phyloP scores from a whole-genome alignment of 2,113 vertebrate species.

The Dasypus novemcinctus region DNA sequence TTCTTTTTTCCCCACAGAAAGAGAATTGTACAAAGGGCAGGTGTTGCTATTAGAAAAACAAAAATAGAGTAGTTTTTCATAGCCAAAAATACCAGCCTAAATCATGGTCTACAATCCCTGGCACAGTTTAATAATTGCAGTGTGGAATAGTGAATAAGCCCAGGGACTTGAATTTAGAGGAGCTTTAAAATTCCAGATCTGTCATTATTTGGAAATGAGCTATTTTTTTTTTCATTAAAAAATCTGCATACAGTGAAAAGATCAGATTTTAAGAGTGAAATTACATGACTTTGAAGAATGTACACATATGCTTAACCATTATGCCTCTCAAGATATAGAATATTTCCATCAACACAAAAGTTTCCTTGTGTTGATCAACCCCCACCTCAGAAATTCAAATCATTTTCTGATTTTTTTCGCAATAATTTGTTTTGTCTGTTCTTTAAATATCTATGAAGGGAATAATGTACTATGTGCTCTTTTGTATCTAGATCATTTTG shows the following conservation, averaged over 20 bases:
- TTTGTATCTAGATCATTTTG: background rate
- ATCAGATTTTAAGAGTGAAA: background rate
- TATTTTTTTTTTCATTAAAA: background rate
- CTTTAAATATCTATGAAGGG: background rate
- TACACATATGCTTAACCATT: background rate
- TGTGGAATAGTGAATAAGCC: background rate
- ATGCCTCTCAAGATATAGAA: background rate
- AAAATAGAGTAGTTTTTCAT: conserved; percentile 25
- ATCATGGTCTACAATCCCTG: background rate
- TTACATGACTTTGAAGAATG: background rate
- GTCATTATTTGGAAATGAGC: background rate
- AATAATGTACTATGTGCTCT: background rate
- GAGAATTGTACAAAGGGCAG: conserved; percentile 13
- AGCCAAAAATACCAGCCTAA: background rate
- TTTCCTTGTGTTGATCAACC: background rate
- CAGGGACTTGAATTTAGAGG: background rate
- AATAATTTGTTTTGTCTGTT: background rate
- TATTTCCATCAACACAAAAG: background rate
- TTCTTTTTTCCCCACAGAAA: background rate
- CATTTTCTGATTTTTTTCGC: background rate
- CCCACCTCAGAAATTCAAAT: background rate
- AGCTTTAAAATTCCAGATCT: background rate
- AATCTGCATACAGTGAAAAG: background rate
- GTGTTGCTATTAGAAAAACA: conserved; percentile 42
- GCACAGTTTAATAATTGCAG: background rate